phyloP scores from a whole-genome alignment of 2,797 vertebrate species.

The Craterocephalus amniculus region DNA sequence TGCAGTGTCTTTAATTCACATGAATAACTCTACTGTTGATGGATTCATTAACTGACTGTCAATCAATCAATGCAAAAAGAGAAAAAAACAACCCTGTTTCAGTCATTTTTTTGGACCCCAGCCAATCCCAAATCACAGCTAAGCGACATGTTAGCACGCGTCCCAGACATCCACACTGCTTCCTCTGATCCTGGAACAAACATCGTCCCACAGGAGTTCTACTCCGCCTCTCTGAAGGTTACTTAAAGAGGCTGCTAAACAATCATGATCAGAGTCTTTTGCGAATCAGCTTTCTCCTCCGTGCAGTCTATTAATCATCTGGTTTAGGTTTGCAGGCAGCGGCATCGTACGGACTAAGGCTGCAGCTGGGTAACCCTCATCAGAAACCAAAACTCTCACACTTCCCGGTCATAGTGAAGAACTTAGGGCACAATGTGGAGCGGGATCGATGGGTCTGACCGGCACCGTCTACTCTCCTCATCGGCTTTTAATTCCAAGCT shows the following conservation, averaged over 20 bases:
- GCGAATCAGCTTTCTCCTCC: neutral
- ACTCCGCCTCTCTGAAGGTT: conserved; percentile 32
- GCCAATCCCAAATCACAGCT: conserved; percentile 31
- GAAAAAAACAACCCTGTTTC: no score
- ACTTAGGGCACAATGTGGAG: conserved; percentile 37
- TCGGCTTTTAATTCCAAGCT: conserved; percentile 62
- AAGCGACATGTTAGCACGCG: conserved; percentile 29
- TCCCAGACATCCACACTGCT: conserved; percentile 31
- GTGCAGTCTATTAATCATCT: neutral
- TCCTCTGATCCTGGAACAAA: conserved; percentile 34
- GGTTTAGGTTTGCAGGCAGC: neutral
- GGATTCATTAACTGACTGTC: neutral
- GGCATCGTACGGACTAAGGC: conserved; percentile 8
- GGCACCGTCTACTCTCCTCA: conserved; percentile 46
- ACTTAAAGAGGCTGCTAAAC: conserved; percentile 35
- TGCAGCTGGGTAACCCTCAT: conserved; percentile 25
- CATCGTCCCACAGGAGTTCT: conserved; percentile 34
- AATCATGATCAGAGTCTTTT: conserved; percentile 24
- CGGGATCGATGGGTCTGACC: conserved; percentile 42
- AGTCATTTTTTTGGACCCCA: neutral
- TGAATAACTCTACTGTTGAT: neutral
- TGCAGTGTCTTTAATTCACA: neutral
- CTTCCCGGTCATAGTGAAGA: conserved; percentile 48
- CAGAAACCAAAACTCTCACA: conserved; percentile 20
- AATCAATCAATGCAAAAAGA: no score